Evolutionary conservation across 2,797 vertebrate species (phyloP).

Genomic region (Gastrophryne carolinensis): DNA sequence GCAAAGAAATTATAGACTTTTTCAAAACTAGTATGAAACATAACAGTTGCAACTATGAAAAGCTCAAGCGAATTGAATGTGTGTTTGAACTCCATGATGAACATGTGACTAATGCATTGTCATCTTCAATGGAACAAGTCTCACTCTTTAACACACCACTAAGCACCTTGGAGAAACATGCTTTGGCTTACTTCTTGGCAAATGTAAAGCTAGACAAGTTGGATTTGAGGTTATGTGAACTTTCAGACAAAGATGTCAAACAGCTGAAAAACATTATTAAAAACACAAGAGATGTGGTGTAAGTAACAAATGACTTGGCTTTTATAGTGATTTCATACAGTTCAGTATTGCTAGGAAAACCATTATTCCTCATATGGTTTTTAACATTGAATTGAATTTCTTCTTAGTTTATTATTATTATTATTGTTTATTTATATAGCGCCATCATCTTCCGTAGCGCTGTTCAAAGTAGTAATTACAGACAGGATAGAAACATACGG

Average conservation of each 20-base stretch:
- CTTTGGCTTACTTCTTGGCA: conserved; percentile 14
- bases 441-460: no score
- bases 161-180: not conserved
- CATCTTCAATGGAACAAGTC: not conserved
- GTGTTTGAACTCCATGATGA: conserved; percentile 40
- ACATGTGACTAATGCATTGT: not conserved
- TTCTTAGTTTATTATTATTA: no score
- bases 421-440: no score
- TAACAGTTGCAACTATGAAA: not conserved
- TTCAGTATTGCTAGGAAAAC: no score
- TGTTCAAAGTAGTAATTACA: no score
- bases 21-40: not conserved
- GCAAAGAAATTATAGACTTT: not conserved
- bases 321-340: no score
- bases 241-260: conserved; percentile 3
- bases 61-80: conserved; percentile 26
- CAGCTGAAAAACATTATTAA: conserved; percentile 6
- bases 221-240: conserved; percentile 33
- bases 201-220: not conserved
- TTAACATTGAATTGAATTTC: no score
- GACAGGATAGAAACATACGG: no score
- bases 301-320: no score
- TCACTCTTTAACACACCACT: conserved; percentile 14
- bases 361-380: no score
- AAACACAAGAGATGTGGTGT: conserved; percentile 20